phyloP scores from a whole-genome alignment of 2,797 vertebrate species.

The Phoxinus dragarum region DNA sequence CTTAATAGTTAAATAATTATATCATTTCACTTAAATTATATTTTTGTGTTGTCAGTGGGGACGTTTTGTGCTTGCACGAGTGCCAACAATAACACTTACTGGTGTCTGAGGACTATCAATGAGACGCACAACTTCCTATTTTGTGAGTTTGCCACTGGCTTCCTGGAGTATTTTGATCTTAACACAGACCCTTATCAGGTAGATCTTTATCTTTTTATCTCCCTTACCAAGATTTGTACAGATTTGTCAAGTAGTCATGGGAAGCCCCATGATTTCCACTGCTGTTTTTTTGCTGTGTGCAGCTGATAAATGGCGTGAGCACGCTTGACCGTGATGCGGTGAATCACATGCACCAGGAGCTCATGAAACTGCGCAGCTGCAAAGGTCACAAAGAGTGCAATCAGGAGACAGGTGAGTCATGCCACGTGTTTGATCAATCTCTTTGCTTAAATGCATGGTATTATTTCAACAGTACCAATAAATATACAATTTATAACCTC shows the following conservation, averaged over 20 bases:
- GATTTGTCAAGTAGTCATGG: not conserved
- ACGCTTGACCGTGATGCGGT: conserved; percentile 87
- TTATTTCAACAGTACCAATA: not conserved
- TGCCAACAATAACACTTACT: conserved; percentile 98
- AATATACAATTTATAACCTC: conserved; percentile 13
- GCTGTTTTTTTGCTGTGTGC: conserved; percentile 47
- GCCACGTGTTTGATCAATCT: not conserved
- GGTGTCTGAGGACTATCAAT: conserved; percentile 96
- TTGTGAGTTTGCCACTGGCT: conserved; percentile 98
- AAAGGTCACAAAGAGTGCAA: conserved; percentile 94
- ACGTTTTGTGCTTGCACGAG: conserved; percentile 98
- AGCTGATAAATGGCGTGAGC: conserved; percentile 94
- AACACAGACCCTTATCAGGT: conserved; percentile 97
- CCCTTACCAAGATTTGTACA: too few relatives aligned
- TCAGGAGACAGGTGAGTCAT: conserved; percentile 86
- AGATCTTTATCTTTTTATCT: conserved; percentile 44
- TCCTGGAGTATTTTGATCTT: conserved; percentile 97
- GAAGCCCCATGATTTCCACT: conserved; percentile 28
- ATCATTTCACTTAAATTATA: not conserved
- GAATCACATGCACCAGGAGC: conserved; percentile 90
- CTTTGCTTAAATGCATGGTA: not conserved
- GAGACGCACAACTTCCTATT: conserved; percentile 98
- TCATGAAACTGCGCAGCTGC: conserved; percentile 93
- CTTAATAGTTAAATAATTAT: not conserved
- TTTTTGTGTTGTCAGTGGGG: conserved; percentile 79